phyloP scores from a whole-genome alignment of 2,888 invertebrate species.

The Protonemura montana region DNA sequence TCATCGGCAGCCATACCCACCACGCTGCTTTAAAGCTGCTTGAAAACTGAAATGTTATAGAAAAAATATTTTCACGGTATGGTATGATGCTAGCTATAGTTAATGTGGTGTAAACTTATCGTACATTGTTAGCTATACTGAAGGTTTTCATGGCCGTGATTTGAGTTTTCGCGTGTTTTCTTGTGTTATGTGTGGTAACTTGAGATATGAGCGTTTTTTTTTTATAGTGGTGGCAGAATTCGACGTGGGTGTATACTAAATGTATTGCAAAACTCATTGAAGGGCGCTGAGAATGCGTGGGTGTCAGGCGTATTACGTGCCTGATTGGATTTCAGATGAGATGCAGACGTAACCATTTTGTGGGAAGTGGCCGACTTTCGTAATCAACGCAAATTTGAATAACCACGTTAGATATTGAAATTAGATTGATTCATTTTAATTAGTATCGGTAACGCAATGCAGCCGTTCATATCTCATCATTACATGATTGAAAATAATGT shows the following conservation, averaged over 20 bases:
- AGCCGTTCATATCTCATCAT: no score
- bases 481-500: no score
- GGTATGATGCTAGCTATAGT: conserved; percentile 42
- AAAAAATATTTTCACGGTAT: neutral
- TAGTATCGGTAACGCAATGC: no score
- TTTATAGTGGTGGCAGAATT: neutral
- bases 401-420: no score
- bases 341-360: neutral
- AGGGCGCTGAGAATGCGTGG: neutral
- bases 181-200: neutral
- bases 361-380: neutral
- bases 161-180: neutral
- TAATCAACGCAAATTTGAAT: no score
- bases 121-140: neutral
- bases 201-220: neutral
- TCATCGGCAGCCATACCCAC: conserved; percentile 1
- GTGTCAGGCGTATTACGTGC: neutral
- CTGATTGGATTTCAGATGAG: neutral
- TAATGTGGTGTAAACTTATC: conserved; percentile 45
- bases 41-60: neutral
- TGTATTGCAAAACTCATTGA: neutral
- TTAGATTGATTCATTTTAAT: no score
- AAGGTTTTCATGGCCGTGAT: neutral
- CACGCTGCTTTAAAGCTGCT: conserved; percentile 23
- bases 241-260: neutral